A percentile compares a stretch with the other conserved stretches of the same genome.
phyloP scores from a whole-genome alignment of 2,888 invertebrate species.

The Chrysodeixis includens region DNA sequence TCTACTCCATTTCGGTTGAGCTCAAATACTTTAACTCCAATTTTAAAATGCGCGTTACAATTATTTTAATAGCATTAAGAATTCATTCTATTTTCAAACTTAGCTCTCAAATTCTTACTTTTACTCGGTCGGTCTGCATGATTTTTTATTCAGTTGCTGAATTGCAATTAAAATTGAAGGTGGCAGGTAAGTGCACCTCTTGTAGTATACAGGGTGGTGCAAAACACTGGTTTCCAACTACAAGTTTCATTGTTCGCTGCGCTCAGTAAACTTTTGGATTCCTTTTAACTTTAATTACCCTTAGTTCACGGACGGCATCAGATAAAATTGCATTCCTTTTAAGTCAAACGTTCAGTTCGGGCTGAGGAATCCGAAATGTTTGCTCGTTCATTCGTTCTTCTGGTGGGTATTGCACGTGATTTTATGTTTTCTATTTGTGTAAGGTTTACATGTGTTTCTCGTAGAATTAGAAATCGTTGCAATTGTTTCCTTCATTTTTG shows the following conservation, averaged over 20 bases:
- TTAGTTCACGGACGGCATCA: conserved; percentile 63
- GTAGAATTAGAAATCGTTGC: conserved; percentile 18
- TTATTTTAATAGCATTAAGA: no score
- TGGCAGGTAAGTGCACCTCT: conserved; percentile 18
- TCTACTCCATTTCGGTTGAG: no score
- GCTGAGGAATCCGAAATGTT: conserved; percentile 56
- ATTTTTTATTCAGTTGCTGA: not conserved
- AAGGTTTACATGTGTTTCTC: conserved; percentile 20
- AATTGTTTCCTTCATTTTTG: not conserved
- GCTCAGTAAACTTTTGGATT: conserved; percentile 61
- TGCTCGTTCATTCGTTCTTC: conserved; percentile 44
- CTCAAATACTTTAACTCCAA: no score
- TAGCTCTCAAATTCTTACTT: not conserved
- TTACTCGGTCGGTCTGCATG: not conserved
- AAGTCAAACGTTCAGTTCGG: conserved; percentile 40
- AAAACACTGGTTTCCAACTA: conserved; percentile 51
- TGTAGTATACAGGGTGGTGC: conserved; percentile 23
- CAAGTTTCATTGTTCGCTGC: conserved; percentile 62
- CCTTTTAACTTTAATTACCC: conserved; percentile 73
- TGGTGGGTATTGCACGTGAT: conserved; percentile 39
- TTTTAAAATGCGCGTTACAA: no score
- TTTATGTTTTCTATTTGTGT: conserved; percentile 31
- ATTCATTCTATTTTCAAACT: no score
- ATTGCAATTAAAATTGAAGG: conserved; percentile 18
- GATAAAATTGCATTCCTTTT: conserved; percentile 76